Percentiles rank a stretch among this genome's conserved stretches.
Evolutionary conservation across 23 tunicate genomes (phyloP).

Genomic region (Ascidia mentula): DNA sequence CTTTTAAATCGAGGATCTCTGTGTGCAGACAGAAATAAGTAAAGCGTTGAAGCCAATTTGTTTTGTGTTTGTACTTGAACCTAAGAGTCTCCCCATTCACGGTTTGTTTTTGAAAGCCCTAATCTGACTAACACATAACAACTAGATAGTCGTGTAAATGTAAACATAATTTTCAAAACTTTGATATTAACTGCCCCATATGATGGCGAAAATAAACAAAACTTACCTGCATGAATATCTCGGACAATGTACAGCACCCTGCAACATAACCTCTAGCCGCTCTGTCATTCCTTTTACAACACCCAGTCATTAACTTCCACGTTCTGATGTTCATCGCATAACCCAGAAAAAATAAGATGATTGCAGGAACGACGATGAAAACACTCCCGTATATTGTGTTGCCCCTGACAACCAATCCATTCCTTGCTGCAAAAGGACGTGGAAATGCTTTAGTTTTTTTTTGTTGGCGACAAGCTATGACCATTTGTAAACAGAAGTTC

Average conservation of each 20-base stretch:
- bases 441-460: background rate
- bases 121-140: no score
- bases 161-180: no score
- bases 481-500: background rate
- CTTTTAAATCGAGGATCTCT: no score
- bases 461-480: background rate
- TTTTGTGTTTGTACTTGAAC: no score
- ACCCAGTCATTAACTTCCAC: constrained; percentile 75
- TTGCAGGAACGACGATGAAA: constrained; percentile 57
- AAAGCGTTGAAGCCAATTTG: no score
- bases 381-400: constrained; percentile 55
- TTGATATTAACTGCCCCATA: no score
- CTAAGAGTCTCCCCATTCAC: no score
- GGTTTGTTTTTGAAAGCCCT: no score
- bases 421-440: constrained; percentile 1
- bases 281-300: constrained; percentile 27
- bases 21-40: no score
- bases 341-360: constrained; percentile 47
- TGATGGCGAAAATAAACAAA: no score
- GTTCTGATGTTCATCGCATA: constrained; percentile 65
- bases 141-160: no score
- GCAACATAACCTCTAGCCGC: constrained; percentile 55
- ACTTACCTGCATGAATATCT: constrained; percentile 55
- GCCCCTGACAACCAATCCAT: background rate
- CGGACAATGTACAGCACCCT: constrained; percentile 48